Base-by-base conservation (phyloP, 2,888 invertebrate genomes). In the Nymphalis polychloros region DNA sequence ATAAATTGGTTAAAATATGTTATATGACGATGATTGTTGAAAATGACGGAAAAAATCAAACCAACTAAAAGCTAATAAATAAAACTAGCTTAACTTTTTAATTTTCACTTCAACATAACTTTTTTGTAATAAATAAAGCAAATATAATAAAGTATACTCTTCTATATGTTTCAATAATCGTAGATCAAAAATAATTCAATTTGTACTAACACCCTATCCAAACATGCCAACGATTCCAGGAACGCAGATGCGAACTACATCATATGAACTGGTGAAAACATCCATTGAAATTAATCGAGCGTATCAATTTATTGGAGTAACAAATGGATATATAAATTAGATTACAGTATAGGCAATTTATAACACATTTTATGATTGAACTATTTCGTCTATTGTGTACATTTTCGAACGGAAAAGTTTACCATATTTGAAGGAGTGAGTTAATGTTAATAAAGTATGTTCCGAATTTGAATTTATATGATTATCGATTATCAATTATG, bases 241-340 rank as follows among this genome's bases (percentile, higher is more conserved):
- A 48, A 67, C 41, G 41, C 64, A 83, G 76, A 74, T 77, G 60
- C 57, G 62, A 65, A 69, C 69, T 77, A 73, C 73, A 75, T 78
- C 76, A 41, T n/a, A 77, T 76, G 73, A 74, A 70, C 72, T 71
- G 70, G 70, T 74, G 73, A 73, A 76, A 76, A 72, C 72, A 76
- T 79, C 77, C 79, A 78, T 78, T 72, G 77, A 77, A 74, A 74
- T 80, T 78, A 81, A 82, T 82, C 79, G 81, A 78, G 75, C 77
- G 72, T 74, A 72, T 70, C 71, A 78, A 78, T 78, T 75, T 76
- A 79, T 78, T 72, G 73, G 70, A 66, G 72, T 72, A 74, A 73
- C 73, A 72, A 75, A 74, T 75, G 74, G 77, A 75, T 73, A 73
- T 70, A 73, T 75, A 73, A 75, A 77, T 75, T 78, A 77, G 72